Base-by-base conservation (phyloP, 2,113 vertebrate genomes). In the Bubalus kerabau region DNA sequence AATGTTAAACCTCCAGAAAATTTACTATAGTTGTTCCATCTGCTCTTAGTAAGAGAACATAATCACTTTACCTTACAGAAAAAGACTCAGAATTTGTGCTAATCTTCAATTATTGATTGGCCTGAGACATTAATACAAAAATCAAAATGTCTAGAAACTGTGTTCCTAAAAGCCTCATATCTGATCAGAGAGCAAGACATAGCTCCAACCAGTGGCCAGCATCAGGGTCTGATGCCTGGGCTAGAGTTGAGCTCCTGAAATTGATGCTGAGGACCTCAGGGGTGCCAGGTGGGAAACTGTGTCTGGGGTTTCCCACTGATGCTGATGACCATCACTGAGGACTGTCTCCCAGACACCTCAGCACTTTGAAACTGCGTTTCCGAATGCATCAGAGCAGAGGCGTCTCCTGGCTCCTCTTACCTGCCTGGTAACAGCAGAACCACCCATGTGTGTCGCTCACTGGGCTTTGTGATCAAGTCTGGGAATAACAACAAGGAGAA, bases 1-100 rank as follows among this genome's bases (percentile, higher is more conserved):
- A 95, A 57, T 15, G 57, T 54, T 57, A 67, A 64, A 60, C 46
- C 78, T 95, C 89, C n/a, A 76, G 52, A 48, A 78, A 97, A 90
- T 24, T 11, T 43, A 78, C 54, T 83, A 1, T 26, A 36, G 36
- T 56, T 56, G 36, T 94, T 87, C 48, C 43, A 57, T 62, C 78
- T 91, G 56, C 52, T 87, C 74, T 30, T 6, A 52, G 43, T 56
- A 48, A 59, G 84, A 91, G n/a, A 91, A 81, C 19, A 85, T 5
- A 60, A 48, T 86, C 60, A 40, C 48, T 50, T 94, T 23, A 54
- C 43, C 74, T 90, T 74, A 90, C 19, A 85, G 78, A 36, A 89
- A 95, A 96, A 83, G 52, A 83, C 16, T 87, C 46, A 71, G 90
- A 76, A 86, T 48, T 40, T 89, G 82, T 86, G 50, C 46, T 84